Percentiles rank a stretch among this genome's conserved stretches.
These are phyloP conservation scores for Sitophilus oryzae DNA, from an alignment of 1,140 invertebrate species.

Conservation along the genomic window DNA sequence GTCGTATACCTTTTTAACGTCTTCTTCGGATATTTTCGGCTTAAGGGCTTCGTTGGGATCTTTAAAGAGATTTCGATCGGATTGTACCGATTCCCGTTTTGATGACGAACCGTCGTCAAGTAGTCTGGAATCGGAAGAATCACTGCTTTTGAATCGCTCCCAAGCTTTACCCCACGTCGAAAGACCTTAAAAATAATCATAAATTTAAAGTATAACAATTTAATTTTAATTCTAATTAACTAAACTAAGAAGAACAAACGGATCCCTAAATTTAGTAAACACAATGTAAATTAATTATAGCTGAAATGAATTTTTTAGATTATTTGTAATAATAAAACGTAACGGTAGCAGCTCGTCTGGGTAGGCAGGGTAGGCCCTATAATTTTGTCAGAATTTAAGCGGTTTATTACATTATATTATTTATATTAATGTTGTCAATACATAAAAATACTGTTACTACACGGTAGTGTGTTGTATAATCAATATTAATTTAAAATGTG, in stretches of 20 bases:
- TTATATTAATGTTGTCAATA: too few species aligned
- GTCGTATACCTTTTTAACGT: conserved; percentile 27
- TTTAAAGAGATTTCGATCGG: conserved; percentile 48
- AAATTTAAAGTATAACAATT: neutral
- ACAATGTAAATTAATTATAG: too few species aligned
- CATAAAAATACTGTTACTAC: too few species aligned
- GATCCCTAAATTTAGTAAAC: too few species aligned
- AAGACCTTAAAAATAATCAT: conserved; percentile 45
- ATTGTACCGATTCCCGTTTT: neutral
- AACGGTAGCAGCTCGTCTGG: too few species aligned
- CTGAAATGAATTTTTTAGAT: too few species aligned
- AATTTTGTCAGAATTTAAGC: too few species aligned
- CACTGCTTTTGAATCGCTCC: conserved; percentile 55
- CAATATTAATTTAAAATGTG: too few species aligned
- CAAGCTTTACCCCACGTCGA: conserved; percentile 62
- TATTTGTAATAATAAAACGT: too few species aligned
- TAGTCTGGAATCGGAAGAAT: conserved; percentile 52
- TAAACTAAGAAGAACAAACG: neutral
- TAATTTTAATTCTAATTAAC: neutral
- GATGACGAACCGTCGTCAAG: conserved; percentile 28
- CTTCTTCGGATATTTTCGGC: conserved; percentile 15
- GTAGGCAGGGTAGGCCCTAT: too few species aligned
- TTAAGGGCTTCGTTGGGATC: conserved; percentile 24
- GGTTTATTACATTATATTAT: too few species aligned
- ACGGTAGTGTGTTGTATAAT: too few species aligned